These are phyloP conservation scores for Meriones psammophilus DNA, from an alignment of 2,797 vertebrate genomes.

Conservation along the genomic window DNA sequence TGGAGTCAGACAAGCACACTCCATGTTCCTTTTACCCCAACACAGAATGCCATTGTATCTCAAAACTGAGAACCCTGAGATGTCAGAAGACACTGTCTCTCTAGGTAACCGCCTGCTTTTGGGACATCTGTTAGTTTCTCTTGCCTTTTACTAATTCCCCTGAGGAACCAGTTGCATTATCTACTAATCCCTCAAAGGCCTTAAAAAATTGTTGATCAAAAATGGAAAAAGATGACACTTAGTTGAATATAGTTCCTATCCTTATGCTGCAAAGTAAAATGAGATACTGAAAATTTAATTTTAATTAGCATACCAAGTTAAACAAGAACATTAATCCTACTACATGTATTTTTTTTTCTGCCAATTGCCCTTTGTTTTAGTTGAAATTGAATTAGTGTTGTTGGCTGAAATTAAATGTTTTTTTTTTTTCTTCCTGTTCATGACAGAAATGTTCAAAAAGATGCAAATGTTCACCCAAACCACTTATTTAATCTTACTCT, in stretches of 20 bases:
- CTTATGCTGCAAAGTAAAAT: background rate
- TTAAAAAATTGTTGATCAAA: slow-evolving; percentile 49
- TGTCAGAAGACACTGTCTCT: slow-evolving; percentile 24
- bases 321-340: slow-evolving; percentile 1
- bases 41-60: background rate
- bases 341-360: background rate
- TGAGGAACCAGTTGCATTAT: slow-evolving; percentile 34
- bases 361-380: background rate
- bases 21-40: background rate
- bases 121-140: slow-evolving; percentile 44
- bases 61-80: slow-evolving; percentile 19
- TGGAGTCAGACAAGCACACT: background rate
- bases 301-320: slow-evolving; percentile 27
- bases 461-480: slow-evolving; percentile 11
- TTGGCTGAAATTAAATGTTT: slow-evolving; percentile 40
- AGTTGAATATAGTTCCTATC: background rate
- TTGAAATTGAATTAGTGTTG: slow-evolving; percentile 61
- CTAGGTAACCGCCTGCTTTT: slow-evolving; percentile 49
- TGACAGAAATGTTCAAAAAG: background rate
- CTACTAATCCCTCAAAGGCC: slow-evolving; percentile 58
- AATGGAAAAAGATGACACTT: slow-evolving; percentile 28
- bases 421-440: slow-evolving; percentile 32
- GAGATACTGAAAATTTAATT: background rate
- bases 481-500: background rate
- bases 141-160: slow-evolving; percentile 44